A percentile compares a stretch with the other conserved stretches of the same genome.
These are phyloP conservation scores for Urocolius indicus DNA, from an alignment of 2,113 vertebrate genomes.

Conservation along the genomic window DNA sequence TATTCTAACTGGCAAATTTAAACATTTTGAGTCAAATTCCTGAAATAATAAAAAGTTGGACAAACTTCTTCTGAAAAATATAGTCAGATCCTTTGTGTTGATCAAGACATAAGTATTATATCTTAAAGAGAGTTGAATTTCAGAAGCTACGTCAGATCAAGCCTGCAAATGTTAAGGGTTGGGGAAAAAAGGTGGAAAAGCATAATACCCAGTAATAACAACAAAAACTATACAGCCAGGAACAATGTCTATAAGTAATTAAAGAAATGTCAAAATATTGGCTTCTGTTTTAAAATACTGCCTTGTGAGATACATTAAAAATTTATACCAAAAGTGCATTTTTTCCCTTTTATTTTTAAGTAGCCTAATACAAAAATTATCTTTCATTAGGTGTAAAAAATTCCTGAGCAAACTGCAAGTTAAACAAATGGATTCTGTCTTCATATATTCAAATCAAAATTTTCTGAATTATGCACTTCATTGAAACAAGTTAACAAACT, in stretches of 20 bases:
- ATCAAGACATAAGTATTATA: not conserved
- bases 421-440: not conserved
- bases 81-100: not conserved
- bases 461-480: not conserved
- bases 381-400: not conserved
- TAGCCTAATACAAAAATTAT: not conserved
- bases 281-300: not conserved
- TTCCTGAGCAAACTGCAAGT: not conserved
- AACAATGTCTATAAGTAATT: not conserved
- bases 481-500: not conserved
- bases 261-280: not conserved
- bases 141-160: not conserved
- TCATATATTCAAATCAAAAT: not conserved
- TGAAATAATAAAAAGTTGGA: not conserved
- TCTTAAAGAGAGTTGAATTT: not conserved
- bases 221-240: not conserved
- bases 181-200: not conserved
- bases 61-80: not conserved
- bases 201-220: not conserved
- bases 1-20: not conserved
- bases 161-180: not conserved
- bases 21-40: not conserved
- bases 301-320: not conserved
- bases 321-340: not conserved
- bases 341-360: not conserved